Evolutionary conservation across 2,888 invertebrate genomes (phyloP), one percentile per base, ranked within the genome.

Genomic region (Aplocera efformata): DNA sequence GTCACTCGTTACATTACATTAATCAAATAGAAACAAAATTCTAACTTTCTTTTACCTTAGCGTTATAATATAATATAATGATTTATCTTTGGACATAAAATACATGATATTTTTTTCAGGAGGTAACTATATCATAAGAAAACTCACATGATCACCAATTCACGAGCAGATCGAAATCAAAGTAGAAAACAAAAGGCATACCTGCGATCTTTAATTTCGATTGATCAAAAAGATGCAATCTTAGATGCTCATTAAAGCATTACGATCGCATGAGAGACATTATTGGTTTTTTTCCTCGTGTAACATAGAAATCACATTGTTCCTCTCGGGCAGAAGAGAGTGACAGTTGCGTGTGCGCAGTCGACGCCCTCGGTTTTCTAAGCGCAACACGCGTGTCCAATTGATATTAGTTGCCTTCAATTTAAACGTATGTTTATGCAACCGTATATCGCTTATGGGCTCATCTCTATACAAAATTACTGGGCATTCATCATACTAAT

Each of bases 321-420:
- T 77, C 72, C 69, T 80, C 76, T 79, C 73, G 56, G 55, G 57
- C 62, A 67, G 68, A 68, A 67, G 77, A 81, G 79, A 81, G 80
- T 70, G 78, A 78, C 72, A 73, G 65, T 73, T 63, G 80, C 80
- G 80, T 79, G 81, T 43, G 48, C 50, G 50, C 71, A 74, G 77
- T 74, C 78, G 79, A 74, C 76, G 80, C 79, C 79, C 82, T 68
- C 67, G 50, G 72, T 72, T 79, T 77, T 78, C 79, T 75, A 75
- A 55, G 70, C 58, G 61, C 72, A 72, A 50, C 66, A 63, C 71
- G 80, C 82, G 80, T 80, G 82, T 79, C 79, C 75, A 75, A 72
- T 73, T 71, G 60, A 59, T 68, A 69, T 68, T 60, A 68, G 66
- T 65, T 67, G 67, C 63, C 69, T 70, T 70, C 64, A 63, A 70